Percentiles rank a stretch among this genome's conserved stretches.
These are phyloP conservation scores for Mormyrops boulengeri DNA, from an alignment of 2,797 vertebrate species.

Conservation along the genomic window DNA sequence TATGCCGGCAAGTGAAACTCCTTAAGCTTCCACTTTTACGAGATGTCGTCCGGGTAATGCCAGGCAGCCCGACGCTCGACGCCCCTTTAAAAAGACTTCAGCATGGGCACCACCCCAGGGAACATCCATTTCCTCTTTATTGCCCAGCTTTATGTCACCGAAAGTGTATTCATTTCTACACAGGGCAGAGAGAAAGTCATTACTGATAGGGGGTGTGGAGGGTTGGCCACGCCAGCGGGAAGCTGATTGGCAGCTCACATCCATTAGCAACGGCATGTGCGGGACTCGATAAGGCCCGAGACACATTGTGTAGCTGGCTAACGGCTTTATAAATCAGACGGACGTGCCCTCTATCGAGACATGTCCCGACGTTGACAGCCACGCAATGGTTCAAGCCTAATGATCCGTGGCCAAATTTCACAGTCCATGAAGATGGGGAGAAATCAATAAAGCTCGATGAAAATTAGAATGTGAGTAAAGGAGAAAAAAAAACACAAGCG, in stretches of 20 bases:
- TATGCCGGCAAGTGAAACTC: constrained; percentile 45
- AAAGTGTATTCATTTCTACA: constrained; percentile 27
- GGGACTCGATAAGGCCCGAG: constrained; percentile 47
- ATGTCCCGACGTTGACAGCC: background rate
- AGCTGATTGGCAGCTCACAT: constrained; percentile 54
- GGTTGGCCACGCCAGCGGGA: constrained; percentile 32
- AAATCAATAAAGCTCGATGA: constrained; percentile 2
- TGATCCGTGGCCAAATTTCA: constrained; percentile 14
- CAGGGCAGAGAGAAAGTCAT: constrained; percentile 53
- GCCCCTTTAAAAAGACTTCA: constrained; percentile 48
- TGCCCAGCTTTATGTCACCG: constrained; percentile 34
- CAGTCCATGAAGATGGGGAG: background rate
- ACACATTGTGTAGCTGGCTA: constrained; percentile 43
- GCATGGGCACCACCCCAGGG: constrained; percentile 37
- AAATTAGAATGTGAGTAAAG: background rate
- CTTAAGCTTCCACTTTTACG: constrained; percentile 46
- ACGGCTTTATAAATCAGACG: constrained; percentile 42
- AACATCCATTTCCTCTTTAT: constrained; percentile 47
- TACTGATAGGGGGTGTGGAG: constrained; percentile 31
- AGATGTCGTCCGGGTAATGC: constrained; percentile 39
- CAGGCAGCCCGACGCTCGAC: constrained; percentile 30
- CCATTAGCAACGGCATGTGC: constrained; percentile 47
- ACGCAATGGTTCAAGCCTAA: background rate
- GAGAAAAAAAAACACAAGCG: background rate
- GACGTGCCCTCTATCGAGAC: background rate